Evolutionary conservation across 2,113 vertebrate species (phyloP), one percentile per base, ranked within the genome.

Genomic region (Sprattus sprattus): DNA sequence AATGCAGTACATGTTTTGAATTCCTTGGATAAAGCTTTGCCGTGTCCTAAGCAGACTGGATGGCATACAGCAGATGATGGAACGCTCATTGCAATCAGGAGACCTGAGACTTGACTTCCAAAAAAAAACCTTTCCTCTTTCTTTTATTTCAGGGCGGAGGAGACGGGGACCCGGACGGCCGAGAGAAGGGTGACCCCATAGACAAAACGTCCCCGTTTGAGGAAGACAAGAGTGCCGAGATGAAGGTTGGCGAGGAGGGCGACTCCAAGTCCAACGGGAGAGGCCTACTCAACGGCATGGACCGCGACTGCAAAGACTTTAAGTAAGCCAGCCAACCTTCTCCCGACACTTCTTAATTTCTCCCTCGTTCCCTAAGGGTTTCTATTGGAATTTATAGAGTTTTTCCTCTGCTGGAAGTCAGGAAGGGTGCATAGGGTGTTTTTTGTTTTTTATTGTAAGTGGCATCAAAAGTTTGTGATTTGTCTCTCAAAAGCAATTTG

Each of bases 261-360:
- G 97, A 99, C 91, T 93, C 97, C 88, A 99, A 99, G 96, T 92
- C 97, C 94, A 99, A 97, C 87, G 97, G 97, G 91, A 96, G 97
- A 95, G 96, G 96, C 92, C 95, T 99, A 88, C 94, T 97, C 90
- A 99, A 99, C 85, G 98, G 98, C 94, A 97, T 99, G 96, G 98
- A 99, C 93, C 95, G 96, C 88, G 98, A 99, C 95, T 97, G 97
- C 96, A 99, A 99, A 96, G 98, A 99, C 93, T 99, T 99, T 94
- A 98, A 98, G 98, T 99, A 97, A 45, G 85, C 57, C 20, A 18
- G 7, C 10, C 28, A 81, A 0, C 10, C 18, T 18, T 10, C 22
- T 49, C 28, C 54, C 18, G 18, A 49, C 47, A 49, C 9, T 49
- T 49, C 47, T 11, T 49, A 49, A 49, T 49, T 11, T 11, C 64